Evolutionary conservation across 2,797 vertebrate genomes (phyloP), one percentile per base, ranked within the genome.

Genomic region (Sus cebifrons): DNA sequence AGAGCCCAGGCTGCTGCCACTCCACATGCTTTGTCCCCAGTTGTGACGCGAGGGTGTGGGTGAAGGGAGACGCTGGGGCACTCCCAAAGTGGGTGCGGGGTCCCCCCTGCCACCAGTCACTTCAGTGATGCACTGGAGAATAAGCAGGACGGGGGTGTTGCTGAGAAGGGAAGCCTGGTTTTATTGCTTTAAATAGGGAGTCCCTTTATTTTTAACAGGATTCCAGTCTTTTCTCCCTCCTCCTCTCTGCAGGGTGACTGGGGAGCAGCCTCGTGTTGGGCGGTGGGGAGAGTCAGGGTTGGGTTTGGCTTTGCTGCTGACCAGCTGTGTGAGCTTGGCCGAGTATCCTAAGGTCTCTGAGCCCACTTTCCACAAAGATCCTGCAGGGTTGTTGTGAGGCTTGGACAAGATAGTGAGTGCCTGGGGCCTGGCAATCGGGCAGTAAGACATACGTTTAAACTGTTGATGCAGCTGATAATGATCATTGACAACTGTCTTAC

Each of bases 111-210:
- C 68, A 86, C 73, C 68, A 86, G 13, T 29, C 82, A 44, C 75
- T 32, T 85, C 44, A 54, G 32, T 49, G 54, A 70, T 18, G 82
- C 20, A 16, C 40, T 54, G 1, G 18, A 62, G 75, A 77, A n/a
- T 14, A 13, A 49, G 75, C 4, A 8, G 70, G 29, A 14, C 0
- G 40, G 60, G 82, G 86, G 71, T 25, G 81, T 25, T 52, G n/a
- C 36, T 67, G 91, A 21, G 20, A 27, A 74, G 74, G 49, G 73
- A 73, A 89, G 86, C 79, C 79, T 15, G 49, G 60, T 64, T 95
- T 73, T 79, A 44, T 73, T 58, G 86, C 86, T 85, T 78, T 49
- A 93, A 89, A 95, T 85, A 85, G 86, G 16, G 71, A 79, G 17
- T 18, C 56, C 73, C 81, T 88, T 92, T 64, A 77, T 78, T 96